Evolutionary conservation across 2,888 invertebrate species (phyloP), one percentile per base, ranked within the genome.

Genomic region (Hemicrepidius hirtus): DNA sequence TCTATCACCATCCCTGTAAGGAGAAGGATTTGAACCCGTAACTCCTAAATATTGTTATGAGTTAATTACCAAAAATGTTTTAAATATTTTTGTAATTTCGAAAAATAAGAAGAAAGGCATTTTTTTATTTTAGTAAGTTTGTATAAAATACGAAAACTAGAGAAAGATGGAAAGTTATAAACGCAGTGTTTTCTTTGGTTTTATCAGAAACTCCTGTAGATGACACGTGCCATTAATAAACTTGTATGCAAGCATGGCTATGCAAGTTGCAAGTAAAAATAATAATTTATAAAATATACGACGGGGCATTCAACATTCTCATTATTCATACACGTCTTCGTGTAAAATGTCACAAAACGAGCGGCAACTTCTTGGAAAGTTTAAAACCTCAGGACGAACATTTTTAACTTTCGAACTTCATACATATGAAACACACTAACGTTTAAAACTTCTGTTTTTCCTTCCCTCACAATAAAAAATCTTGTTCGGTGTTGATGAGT

Each of bases 341-440:
- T 69, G 69, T 55, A 69, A 63, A 69, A 40, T 69, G 68, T 69
- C 63, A 50, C 59, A 69, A 69, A 69, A 69, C 53, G 62, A 69
- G 68, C 53, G 50, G 68, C 41, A 69, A 57, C 63, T 64, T 69
- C 55, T 69, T 55, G 63, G 64, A 64, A 69, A 69, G 63, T 64
- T 69, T 55, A 69, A 68, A 69, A 69, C 63, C 63, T 55, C 53
- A 28, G 16, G 64, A 64, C 63, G 69, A 63, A 50, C 64, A 57
- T 69, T 69, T 62, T 69, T 57, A 68, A 69, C 63, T 62, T 69
- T 35, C 69, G 57, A 63, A 55, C 63, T 63, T 55, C 55, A 69
- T 69, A 64, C 69, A 63, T 69, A 69, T 69, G 69, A 69, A 69
- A 69, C 37, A 63, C 63, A 40, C 9, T 21, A 60, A 32, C 41